These are phyloP conservation scores for Cranoglanis bouderius DNA, from an alignment of 2,113 vertebrate genomes.

Conservation along the genomic window DNA sequence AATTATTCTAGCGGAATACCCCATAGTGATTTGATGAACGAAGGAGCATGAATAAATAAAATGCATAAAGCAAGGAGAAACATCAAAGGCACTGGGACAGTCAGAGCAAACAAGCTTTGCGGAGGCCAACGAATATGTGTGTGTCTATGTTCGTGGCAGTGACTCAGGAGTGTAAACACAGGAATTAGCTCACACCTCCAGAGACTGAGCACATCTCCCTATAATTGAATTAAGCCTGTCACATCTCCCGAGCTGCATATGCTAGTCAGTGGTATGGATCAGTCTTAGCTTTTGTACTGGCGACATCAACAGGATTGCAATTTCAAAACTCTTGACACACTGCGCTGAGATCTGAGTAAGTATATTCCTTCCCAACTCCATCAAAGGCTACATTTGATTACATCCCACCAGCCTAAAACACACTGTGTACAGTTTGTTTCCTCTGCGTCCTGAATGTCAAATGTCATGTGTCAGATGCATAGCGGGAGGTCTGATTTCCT, in stretches of 20 bases:
- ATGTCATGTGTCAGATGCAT: conserved; percentile 36
- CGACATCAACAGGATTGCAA: background rate
- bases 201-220: conserved; percentile 64
- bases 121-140: conserved; percentile 68
- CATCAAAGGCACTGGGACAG: conserved; percentile 73
- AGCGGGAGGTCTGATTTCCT: conserved; percentile 50
- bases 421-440: conserved; percentile 3
- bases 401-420: conserved; percentile 8
- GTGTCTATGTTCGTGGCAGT: conserved; percentile 69
- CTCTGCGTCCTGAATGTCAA: conserved; percentile 45
- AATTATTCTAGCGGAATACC: conserved; percentile 67
- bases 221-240: conserved; percentile 73
- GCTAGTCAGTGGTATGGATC: conserved; percentile 46
- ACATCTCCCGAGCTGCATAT: conserved; percentile 53
- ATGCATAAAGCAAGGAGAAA: conserved; percentile 71
- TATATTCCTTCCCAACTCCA: background rate
- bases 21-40: conserved; percentile 66
- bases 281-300: conserved; percentile 5
- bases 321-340: background rate
- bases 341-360: background rate
- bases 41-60: conserved; percentile 73
- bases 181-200: conserved; percentile 73
- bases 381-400: conserved; percentile 13
- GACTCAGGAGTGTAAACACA: conserved; percentile 74
- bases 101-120: conserved; percentile 67